Percentiles rank a stretch among this genome's conserved stretches.
These are phyloP conservation scores for Pogona vitticeps DNA, from an alignment of 2,113 vertebrate species.

Conservation along the genomic window DNA sequence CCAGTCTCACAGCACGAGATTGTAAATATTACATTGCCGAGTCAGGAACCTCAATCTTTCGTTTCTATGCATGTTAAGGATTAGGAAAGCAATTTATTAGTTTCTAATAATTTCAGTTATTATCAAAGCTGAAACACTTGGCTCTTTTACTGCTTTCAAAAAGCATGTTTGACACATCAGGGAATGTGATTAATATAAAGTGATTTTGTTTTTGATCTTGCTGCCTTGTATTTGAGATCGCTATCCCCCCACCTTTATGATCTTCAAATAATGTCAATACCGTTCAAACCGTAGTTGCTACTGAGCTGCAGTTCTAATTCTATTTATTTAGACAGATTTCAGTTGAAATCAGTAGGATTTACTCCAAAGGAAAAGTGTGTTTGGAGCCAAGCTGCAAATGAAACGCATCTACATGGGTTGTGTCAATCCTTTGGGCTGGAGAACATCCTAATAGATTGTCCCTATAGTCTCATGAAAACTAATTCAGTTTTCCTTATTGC, in stretches of 20 bases:
- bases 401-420: neutral
- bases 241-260: neutral
- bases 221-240: neutral
- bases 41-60: neutral
- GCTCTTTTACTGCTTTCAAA: slow-evolving; percentile 2
- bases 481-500: neutral
- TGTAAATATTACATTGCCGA: neutral
- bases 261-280: neutral
- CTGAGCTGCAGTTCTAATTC: neutral
- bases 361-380: neutral
- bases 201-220: neutral
- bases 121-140: neutral
- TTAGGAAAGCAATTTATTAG: neutral
- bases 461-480: neutral
- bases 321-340: neutral
- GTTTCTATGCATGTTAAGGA: slow-evolving; percentile 8
- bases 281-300: neutral
- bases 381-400: neutral
- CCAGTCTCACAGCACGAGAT: neutral
- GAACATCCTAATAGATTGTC: neutral
- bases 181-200: slow-evolving; percentile 14
- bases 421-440: neutral
- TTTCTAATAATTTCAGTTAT: neutral
- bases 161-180: neutral
- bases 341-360: slow-evolving; percentile 4